Evolutionary conservation across 2,113 vertebrate genomes (phyloP).

Genomic region (Cathartes aura): DNA sequence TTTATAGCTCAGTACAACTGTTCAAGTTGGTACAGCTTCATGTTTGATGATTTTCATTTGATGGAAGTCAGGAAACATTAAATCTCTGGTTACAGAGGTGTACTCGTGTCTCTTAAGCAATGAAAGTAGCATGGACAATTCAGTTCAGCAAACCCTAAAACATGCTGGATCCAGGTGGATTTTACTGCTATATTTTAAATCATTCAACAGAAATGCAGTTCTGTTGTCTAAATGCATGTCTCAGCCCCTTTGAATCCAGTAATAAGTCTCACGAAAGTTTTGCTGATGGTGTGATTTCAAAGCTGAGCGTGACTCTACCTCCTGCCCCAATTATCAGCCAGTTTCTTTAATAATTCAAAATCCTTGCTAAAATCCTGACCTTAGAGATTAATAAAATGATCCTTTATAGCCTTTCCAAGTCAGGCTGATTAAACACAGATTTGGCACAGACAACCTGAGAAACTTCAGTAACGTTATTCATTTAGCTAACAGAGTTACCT

Average conservation of each 20-base stretch:
- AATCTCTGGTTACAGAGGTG: not conserved
- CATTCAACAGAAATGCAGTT: not conserved
- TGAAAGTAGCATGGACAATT: not conserved
- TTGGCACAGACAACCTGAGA: slow-evolving; percentile 48
- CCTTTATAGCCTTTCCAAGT: slow-evolving; percentile 36
- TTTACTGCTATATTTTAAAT: not conserved
- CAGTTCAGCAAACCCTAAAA: not conserved
- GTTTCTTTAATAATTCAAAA: slow-evolving; percentile 60
- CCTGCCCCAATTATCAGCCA: slow-evolving; percentile 13
- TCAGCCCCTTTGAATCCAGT: not conserved
- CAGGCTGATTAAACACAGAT: slow-evolving; percentile 51
- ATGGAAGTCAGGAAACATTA: not conserved
- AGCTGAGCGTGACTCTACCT: not conserved
- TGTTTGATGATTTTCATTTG: slow-evolving; percentile 1
- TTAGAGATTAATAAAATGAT: slow-evolving; percentile 56
- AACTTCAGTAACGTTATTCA: slow-evolving; percentile 44
- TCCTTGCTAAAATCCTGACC: slow-evolving; percentile 42
- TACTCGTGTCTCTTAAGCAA: not conserved
- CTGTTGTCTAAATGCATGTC: not conserved
- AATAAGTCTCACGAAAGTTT: slow-evolving; percentile 28
- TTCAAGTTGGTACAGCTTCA: not conserved
- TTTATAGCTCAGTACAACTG: not conserved
- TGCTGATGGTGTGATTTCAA: slow-evolving; percentile 24
- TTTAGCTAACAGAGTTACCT: slow-evolving; percentile 55
- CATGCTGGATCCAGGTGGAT: not conserved